A percentile compares a stretch with the other conserved stretches of the same genome.
Evolutionary conservation across 1,140 invertebrate genomes (phyloP).

Genomic region (Drosophila elegans): DNA sequence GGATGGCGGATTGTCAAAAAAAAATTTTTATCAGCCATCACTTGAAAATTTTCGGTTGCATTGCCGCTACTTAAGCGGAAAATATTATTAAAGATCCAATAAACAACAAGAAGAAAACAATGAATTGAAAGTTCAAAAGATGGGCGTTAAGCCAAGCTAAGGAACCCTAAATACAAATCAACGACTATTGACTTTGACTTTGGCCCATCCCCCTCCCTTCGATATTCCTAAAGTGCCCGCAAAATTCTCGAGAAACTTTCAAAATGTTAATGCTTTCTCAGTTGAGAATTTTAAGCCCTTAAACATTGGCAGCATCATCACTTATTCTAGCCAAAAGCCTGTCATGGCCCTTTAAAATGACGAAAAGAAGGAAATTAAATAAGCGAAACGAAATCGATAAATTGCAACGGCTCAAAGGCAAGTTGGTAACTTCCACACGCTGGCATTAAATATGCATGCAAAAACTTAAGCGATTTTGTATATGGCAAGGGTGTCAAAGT

Average conservation of each 20-base stretch:
- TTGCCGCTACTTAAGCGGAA: constrained; percentile 22
- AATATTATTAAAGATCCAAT: neutral
- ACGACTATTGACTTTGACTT: constrained; percentile 52
- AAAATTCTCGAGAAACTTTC: constrained; percentile 55
- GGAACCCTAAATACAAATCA: constrained; percentile 48
- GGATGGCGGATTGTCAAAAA: constrained; percentile 15
- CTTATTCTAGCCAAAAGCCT: constrained; percentile 51
- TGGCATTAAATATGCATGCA: constrained; percentile 71
- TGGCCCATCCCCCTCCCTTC: neutral
- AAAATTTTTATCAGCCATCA: constrained; percentile 24
- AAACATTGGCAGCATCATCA: constrained; percentile 50
- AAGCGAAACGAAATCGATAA: constrained; percentile 77
- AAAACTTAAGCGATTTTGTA: constrained; percentile 26
- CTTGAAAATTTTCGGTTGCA: constrained; percentile 36
- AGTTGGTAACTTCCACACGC: constrained; percentile 44
- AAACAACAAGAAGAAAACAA: neutral
- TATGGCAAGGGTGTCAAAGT: constrained; percentile 2
- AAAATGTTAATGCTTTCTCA: constrained; percentile 43
- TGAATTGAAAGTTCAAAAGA: constrained; percentile 18
- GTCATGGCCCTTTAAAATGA: constrained; percentile 50
- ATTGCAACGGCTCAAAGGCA: constrained; percentile 57
- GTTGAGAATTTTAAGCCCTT: constrained; percentile 55
- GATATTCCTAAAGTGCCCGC: constrained; percentile 22
- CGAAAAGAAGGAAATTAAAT: constrained; percentile 59
- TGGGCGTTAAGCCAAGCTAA: constrained; percentile 38